A percentile compares a stretch with the other conserved stretches of the same genome.
Conservation (phyloP, 2,797 vertebrate species). For the Sebastes cheni region DNA sequence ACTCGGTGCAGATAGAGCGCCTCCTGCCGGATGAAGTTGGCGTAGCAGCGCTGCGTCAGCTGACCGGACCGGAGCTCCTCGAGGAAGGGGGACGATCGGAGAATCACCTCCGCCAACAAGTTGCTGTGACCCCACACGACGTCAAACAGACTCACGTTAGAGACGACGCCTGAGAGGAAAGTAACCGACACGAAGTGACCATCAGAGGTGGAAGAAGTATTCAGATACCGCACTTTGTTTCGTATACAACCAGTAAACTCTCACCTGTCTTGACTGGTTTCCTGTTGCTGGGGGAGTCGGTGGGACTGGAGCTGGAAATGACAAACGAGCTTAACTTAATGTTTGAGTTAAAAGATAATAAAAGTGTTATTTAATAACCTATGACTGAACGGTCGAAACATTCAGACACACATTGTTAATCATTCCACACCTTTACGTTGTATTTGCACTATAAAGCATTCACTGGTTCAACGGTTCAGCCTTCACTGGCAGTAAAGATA, state of each 20-base stretch:
- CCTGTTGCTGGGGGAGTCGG: too few relatives aligned
- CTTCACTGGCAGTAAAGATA: too few relatives aligned
- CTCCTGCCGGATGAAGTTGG: slow-evolving; percentile 42
- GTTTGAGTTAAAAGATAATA: neutral
- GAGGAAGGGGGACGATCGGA: slow-evolving; percentile 7
- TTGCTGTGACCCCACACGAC: slow-evolving; percentile 4
- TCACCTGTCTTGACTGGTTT: neutral
- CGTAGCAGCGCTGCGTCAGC: neutral
- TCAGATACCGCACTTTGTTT: too few relatives aligned
- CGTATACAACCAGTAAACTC: too few relatives aligned
- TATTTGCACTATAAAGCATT: too few relatives aligned
- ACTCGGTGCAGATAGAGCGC: slow-evolving; percentile 39
- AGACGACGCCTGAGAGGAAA: neutral
- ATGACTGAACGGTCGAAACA: too few relatives aligned
- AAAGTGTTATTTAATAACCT: too few relatives aligned
- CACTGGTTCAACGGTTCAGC: too few relatives aligned
- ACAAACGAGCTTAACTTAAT: neutral
- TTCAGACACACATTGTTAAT: neutral
- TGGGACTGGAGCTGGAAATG: neutral
- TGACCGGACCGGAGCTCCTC: neutral
- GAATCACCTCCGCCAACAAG: neutral
- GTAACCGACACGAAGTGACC: too few relatives aligned
- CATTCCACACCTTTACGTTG: too few relatives aligned
- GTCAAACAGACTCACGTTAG: neutral
- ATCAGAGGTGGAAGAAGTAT: neutral